Percentiles rank a stretch among this genome's conserved stretches.
phyloP scores from a whole-genome alignment of 2,797 vertebrate species.

The Coregonus sp. region DNA sequence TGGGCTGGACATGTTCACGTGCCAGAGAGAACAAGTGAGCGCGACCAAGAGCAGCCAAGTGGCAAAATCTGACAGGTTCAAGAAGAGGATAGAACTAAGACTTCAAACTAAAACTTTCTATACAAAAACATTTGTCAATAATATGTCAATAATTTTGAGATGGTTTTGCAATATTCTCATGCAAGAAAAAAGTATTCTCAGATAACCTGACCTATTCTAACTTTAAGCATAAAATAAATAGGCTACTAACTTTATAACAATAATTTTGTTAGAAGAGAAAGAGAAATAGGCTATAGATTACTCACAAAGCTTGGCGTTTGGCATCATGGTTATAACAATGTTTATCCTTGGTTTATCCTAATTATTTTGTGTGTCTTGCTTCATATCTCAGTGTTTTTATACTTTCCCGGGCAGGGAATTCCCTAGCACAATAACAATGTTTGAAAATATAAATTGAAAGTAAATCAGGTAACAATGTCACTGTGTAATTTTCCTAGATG shows the following conservation, averaged over 20 bases:
- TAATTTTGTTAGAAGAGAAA: neutral
- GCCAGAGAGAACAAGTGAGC: conserved; percentile 48
- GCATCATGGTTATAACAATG: conserved; percentile 46
- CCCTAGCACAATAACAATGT: conserved; percentile 9
- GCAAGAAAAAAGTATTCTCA: neutral
- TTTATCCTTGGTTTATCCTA: neutral
- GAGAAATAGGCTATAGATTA: neutral
- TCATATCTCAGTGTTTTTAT: conserved; percentile 35
- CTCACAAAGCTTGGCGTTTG: conserved; percentile 64
- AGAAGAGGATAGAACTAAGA: neutral
- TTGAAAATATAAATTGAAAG: neutral
- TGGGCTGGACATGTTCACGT: conserved; percentile 43
- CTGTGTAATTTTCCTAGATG: neutral
- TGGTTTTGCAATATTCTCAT: neutral
- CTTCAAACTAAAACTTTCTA: neutral
- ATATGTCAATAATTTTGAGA: neutral
- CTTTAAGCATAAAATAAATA: neutral
- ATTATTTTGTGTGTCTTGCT: conserved; percentile 30
- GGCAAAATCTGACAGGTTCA: conserved; percentile 41
- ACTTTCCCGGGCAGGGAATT: conserved; percentile 48
- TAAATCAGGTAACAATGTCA: neutral
- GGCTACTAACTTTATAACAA: neutral
- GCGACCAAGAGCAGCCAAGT: conserved; percentile 48
- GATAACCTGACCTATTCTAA: neutral
- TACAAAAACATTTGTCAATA: neutral